Base-by-base conservation (phyloP, 2,797 vertebrate species). In the Sebastes vulpes region DNA sequence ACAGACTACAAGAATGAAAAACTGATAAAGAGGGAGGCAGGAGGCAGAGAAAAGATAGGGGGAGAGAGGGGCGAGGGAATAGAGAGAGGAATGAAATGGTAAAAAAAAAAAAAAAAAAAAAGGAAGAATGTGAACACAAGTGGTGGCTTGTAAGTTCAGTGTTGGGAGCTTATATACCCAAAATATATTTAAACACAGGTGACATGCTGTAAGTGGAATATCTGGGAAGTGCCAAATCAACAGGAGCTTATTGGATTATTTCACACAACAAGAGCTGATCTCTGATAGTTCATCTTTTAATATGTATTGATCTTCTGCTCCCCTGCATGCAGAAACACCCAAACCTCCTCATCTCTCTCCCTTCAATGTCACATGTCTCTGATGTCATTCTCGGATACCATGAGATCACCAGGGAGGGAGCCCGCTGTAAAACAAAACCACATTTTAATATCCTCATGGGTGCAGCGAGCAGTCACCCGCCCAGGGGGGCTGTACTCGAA, bases 241-340 rank as follows among this genome's bases (percentile, higher is more conserved):
- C 54, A 28, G n/a, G 16, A 79, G 42, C 5, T 81, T 74, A 82
- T 77, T 76, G 58, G 59, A 81, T 79, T 28, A 61, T 85, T 76
- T 64, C 20, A 66, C 58, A 59, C 6, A 84, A 76, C 54, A 2
- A 64, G 38, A 79, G 64, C 16, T 31, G 57, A 85, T 78, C 56
- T 31, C n/a, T 52, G 35, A 80, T 28, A 8, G 28, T 76, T 85
- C 18, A 29, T 86, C n/a, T 74, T 77, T 65, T 68, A 84, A 83
- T 64, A 46, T 18, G 6, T 65, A 78, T 79, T 53, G 78, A 84
- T 78, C 58, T 57, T 54, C 25, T 76, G 31, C 53, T 72, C 20
- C 26, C 14, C 23, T 38, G 42, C 59, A 63, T 18, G n/a, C 26
- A 29, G 21, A 70, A 65, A 59, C 23, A 5, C 20, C 46, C 25